A percentile compares a stretch with the other conserved stretches of the same genome.
These are phyloP conservation scores for Lucilia sericata DNA, from an alignment of 1,140 invertebrate genomes.

Conservation along the genomic window DNA sequence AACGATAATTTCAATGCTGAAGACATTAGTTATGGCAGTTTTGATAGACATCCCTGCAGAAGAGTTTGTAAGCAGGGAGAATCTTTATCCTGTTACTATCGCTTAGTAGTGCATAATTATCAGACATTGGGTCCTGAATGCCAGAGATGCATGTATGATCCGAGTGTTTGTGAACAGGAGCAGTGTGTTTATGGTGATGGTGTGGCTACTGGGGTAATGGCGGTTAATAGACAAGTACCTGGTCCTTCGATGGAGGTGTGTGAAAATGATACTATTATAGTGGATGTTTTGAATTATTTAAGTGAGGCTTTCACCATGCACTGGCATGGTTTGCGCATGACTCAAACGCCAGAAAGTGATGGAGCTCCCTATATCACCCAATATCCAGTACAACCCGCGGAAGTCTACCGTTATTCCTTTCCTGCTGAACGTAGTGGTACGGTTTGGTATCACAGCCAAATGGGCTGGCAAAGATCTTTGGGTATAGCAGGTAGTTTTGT, in stretches of 20 bases:
- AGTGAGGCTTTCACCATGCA: conserved; percentile 81
- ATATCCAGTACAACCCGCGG: conserved; percentile 84
- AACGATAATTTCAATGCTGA: not conserved
- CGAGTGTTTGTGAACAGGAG: conserved; percentile 71
- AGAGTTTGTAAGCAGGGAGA: conserved; percentile 61
- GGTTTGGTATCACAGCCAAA: conserved; percentile 82
- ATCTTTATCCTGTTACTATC: conserved; percentile 58
- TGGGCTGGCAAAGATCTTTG: conserved; percentile 79
- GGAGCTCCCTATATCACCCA: conserved; percentile 87
- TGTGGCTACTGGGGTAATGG: conserved; percentile 76
- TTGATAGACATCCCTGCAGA: conserved; percentile 56
- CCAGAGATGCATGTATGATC: conserved; percentile 73
- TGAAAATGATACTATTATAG: conserved; percentile 85
- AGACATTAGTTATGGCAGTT: conserved; percentile 18
- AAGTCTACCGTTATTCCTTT: conserved; percentile 86
- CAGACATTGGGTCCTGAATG: conserved; percentile 69
- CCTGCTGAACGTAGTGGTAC: conserved; percentile 78
- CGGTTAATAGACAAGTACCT: conserved; percentile 84
- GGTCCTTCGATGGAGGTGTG: conserved; percentile 89
- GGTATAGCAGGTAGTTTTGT: conserved; percentile 84
- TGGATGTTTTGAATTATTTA: conserved; percentile 85
- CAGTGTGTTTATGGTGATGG: conserved; percentile 81
- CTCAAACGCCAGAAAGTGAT: conserved; percentile 86
- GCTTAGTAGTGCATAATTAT: conserved; percentile 61
- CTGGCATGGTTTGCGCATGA: conserved; percentile 85